Evolutionary conservation across 2,797 vertebrate genomes (phyloP), one percentile per base, ranked within the genome.

Genomic region (Pampus argenteus): DNA sequence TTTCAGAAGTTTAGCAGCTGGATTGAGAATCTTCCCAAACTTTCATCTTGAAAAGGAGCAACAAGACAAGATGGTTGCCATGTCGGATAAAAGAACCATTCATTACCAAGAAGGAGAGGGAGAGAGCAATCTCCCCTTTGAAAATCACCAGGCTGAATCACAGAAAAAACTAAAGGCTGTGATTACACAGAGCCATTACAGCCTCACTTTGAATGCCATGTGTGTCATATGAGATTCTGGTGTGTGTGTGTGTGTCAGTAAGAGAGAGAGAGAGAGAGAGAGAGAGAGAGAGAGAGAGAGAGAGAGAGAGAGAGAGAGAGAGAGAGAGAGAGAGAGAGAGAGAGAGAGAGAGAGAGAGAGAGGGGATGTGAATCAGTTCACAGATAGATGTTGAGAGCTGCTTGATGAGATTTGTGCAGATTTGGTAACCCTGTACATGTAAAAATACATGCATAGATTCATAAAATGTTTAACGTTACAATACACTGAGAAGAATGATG

Each of bases 181-280:
- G 89, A 90, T 90, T 86, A 86, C 71, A 67, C 72, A 31, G 72
- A 79, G 55, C 74, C 84, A 85, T 84, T 86, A 81, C 61, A 87
- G 60, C 25, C 51, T 71, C 38, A 48, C 74, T 77, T 50, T 78
- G 79, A 85, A 68, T 72, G 61, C 54, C 42, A 40, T 57, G 54
- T 54, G 50, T 59, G 58, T 45, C 29, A 34, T 48, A 28, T 13
- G 22, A 69, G 48, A 36, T 48, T 40, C 42, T 56, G 25, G 15
- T 52, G 73, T 52, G 52, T 51, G 52, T 11, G 60, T 51, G 10
- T 38, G 31, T 54, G 40, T 5, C 14, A n/a, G 52, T 4, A 7
- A 17, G 58, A 38, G 65, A 50, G 49, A 54, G 57, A 28, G n/a
- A n/a, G n/a, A n/a, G n/a, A n/a, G n/a, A n/a, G n/a, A n/a, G n/a